phyloP scores from a whole-genome alignment of 2,797 vertebrate species.

The Micropoecilia bifurca region DNA sequence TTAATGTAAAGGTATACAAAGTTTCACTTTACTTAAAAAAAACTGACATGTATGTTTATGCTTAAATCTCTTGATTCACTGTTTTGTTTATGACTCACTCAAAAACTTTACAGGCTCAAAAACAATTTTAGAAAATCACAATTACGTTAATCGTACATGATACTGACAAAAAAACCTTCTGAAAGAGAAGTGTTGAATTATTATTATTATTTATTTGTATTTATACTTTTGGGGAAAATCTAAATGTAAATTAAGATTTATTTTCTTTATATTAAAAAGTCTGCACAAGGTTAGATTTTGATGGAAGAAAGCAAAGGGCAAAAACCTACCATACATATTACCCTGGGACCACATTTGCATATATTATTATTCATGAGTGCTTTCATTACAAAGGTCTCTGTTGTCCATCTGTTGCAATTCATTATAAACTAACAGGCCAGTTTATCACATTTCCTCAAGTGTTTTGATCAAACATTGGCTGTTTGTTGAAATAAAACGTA shows the following conservation, averaged over 20 bases:
- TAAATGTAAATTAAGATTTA: not conserved
- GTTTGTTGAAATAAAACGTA: not conserved
- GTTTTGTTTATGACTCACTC: too few species aligned
- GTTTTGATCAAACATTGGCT: not conserved
- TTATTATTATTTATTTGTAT: too few species aligned
- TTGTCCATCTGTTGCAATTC: constrained; percentile 36
- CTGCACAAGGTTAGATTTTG: not conserved
- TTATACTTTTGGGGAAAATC: not conserved
- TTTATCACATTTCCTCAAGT: constrained; percentile 10
- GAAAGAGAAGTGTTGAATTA: not conserved
- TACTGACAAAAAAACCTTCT: not conserved
- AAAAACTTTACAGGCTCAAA: not conserved
- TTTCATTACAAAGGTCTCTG: constrained; percentile 22
- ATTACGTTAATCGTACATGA: not conserved
- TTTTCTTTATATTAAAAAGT: not conserved
- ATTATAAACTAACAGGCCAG: constrained; percentile 35
- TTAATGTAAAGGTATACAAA: not conserved
- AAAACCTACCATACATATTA: not conserved
- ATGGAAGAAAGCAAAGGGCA: not conserved
- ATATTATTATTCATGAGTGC: constrained; percentile 23
- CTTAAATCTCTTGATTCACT: not conserved
- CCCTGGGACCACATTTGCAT: constrained; percentile 7
- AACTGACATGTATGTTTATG: not conserved
- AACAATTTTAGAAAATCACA: not conserved
- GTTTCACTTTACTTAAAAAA: not conserved